A percentile compares a stretch with the other conserved stretches of the same genome.
These are phyloP conservation scores for Crenichthys baileyi DNA, from an alignment of 2,797 vertebrate genomes.

Conservation along the genomic window DNA sequence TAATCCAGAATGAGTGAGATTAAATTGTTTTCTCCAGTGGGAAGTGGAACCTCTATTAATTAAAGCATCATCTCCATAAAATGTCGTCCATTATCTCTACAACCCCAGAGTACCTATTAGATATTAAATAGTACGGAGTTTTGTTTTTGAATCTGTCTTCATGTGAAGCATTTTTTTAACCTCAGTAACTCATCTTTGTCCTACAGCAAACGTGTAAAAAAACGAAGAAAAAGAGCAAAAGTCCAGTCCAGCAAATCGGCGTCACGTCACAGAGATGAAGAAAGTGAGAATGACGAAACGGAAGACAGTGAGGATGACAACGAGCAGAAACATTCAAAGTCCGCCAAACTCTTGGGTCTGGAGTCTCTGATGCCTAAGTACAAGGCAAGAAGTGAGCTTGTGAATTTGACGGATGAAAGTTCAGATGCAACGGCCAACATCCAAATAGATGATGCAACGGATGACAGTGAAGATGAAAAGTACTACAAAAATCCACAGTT, in stretches of 20 bases:
- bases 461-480: slow-evolving; percentile 3
- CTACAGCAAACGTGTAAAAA: background rate
- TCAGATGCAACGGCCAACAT: background rate
- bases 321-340: background rate
- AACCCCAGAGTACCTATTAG: too few relatives aligned
- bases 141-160: background rate
- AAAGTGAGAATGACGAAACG: background rate
- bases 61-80: too few relatives aligned
- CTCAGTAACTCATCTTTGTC: background rate
- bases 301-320: slow-evolving; percentile 5
- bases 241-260: background rate
- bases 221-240: background rate
- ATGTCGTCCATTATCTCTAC: too few relatives aligned
- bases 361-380: background rate
- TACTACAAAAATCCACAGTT: background rate
- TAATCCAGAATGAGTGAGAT: too few relatives aligned
- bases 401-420: background rate
- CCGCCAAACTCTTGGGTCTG: background rate
- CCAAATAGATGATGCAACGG: background rate
- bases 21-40: too few relatives aligned
- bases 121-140: too few relatives aligned
- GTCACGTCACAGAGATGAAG: too few relatives aligned
- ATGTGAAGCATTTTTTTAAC: background rate
- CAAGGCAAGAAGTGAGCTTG: background rate
- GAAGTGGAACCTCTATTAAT: too few relatives aligned